Conservation (phyloP, 2,888 invertebrate genomes). For the Shargacucullia verbasci region DNA sequence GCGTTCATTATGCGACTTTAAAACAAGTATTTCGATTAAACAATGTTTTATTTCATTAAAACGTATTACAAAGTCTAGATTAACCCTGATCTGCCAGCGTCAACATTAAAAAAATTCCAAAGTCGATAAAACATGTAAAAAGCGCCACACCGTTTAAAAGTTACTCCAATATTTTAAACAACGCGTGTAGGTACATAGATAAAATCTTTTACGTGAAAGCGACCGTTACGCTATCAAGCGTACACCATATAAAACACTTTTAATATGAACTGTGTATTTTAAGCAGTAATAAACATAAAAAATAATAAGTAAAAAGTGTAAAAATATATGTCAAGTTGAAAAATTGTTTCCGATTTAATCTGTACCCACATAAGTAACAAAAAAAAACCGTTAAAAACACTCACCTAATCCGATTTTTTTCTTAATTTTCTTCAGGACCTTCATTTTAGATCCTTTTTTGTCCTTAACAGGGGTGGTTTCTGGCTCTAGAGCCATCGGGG, state of each 20-base stretch:
- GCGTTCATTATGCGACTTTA: too few species aligned
- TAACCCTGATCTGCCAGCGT: too few species aligned
- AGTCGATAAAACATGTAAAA: not conserved
- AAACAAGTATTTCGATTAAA: too few species aligned
- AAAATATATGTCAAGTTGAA: constrained; percentile 1
- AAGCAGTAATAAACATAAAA: not conserved
- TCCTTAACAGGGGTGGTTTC: constrained; percentile 84
- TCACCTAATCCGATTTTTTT: constrained; percentile 96
- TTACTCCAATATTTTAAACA: constrained; percentile 2
- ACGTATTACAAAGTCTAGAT: not conserved
- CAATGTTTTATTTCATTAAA: not conserved
- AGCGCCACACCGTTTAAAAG: not conserved
- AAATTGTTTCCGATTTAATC: constrained; percentile 14
- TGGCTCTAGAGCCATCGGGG: constrained; percentile 84
- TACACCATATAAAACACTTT: not conserved
- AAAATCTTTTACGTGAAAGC: constrained; percentile 9
- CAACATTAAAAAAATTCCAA: not conserved
- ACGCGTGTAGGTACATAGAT: constrained; percentile 19
- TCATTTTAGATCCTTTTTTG: constrained; percentile 92
- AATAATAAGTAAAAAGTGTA: constrained; percentile 17
- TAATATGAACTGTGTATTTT: not conserved
- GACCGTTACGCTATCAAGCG: not conserved
- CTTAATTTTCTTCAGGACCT: constrained; percentile 96
- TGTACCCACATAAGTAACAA: constrained; percentile 5
- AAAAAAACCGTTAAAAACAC: constrained; percentile 69